Conservation (phyloP, 2,797 vertebrate genomes). For the Masticophis lateralis region DNA sequence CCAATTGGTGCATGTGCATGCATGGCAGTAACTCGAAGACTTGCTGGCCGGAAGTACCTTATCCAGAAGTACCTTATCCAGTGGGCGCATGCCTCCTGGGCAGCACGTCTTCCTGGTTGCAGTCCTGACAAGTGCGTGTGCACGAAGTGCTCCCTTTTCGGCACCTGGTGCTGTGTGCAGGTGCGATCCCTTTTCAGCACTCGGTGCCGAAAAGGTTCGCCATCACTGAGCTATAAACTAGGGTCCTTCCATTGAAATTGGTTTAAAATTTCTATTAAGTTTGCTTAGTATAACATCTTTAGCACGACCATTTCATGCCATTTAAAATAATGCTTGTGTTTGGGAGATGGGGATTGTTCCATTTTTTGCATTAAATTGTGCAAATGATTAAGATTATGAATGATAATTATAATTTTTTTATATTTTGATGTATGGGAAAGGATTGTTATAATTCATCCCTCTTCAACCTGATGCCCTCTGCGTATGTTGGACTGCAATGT, state of each 20-base stretch:
- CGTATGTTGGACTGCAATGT: not conserved
- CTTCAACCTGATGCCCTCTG: not conserved
- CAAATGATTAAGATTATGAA: not conserved
- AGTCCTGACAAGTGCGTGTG: no score
- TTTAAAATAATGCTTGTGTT: not conserved
- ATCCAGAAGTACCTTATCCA: no score
- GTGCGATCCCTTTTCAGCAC: no score
- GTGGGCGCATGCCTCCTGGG: no score
- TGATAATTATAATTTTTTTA: not conserved
- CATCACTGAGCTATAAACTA: not conserved
- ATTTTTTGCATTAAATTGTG: not conserved
- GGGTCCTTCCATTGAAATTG: no score
- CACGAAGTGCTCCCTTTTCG: no score
- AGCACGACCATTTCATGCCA: not conserved
- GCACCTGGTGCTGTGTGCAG: no score
- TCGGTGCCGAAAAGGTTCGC: no score
- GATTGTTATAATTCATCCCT: not conserved
- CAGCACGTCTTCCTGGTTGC: no score
- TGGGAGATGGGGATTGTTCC: not conserved
- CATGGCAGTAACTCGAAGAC: no score
- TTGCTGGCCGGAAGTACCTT: no score
- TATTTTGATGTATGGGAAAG: not conserved
- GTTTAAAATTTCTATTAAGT: not conserved
- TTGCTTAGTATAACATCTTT: not conserved
- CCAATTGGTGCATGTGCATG: no score